Evolutionary conservation across 1,140 invertebrate genomes (phyloP).

Genomic region (Aethina tumida): DNA sequence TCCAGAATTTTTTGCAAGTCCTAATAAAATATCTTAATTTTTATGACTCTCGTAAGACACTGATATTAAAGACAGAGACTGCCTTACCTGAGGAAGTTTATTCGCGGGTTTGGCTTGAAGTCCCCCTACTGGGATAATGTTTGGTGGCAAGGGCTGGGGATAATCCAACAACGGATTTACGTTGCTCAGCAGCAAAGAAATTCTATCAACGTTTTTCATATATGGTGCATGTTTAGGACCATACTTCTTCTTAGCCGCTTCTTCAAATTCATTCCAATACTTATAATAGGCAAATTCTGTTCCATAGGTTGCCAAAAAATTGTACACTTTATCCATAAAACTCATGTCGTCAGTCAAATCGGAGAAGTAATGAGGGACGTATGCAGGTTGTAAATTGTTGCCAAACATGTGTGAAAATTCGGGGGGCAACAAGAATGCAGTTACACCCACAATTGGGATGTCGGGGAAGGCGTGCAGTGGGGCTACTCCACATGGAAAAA

Average conservation of each 20-base stretch:
- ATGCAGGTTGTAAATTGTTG: constrained; percentile 9
- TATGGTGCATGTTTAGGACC: constrained; percentile 13
- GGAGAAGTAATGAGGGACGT: constrained; percentile 9
- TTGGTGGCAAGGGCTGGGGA: constrained; percentile 28
- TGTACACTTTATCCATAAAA: constrained; percentile 16
- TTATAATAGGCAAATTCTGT: constrained; percentile 11
- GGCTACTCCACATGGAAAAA: constrained; percentile 19
- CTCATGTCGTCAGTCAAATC: constrained; percentile 10
- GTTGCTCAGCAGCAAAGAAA: constrained; percentile 34
- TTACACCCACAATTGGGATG: constrained; percentile 16
- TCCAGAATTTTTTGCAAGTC: constrained; percentile 23
- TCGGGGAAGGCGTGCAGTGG: constrained; percentile 16
- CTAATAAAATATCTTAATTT: too few relatives aligned
- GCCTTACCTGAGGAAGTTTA: constrained; percentile 28
- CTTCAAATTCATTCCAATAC: not conserved
- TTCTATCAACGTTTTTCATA: constrained; percentile 12
- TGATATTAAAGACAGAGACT: too few relatives aligned
- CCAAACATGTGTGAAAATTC: constrained; percentile 20
- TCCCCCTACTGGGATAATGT: constrained; percentile 48
- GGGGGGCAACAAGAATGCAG: constrained; percentile 16
- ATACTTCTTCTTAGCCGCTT: constrained; percentile 1
- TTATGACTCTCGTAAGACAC: too few relatives aligned
- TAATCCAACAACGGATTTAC: constrained; percentile 34
- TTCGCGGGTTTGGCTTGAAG: constrained; percentile 38
- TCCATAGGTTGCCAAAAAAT: too few relatives aligned